Evolutionary conservation across 1,140 invertebrate genomes (phyloP).

Genomic region (Caenorhabditis brenneri): DNA sequence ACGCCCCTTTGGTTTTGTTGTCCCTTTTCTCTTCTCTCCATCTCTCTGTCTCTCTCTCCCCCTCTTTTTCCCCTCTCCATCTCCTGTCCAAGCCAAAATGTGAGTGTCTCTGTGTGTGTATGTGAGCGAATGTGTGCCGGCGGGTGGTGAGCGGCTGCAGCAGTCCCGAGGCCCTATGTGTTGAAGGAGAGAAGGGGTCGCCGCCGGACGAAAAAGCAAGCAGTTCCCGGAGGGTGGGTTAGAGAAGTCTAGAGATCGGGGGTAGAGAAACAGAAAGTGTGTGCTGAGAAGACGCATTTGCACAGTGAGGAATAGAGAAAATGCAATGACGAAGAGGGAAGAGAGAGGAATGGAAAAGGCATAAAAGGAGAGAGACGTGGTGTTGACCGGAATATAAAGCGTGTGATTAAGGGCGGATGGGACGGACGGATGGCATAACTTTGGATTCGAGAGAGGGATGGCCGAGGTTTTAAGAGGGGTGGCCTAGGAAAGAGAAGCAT

Average conservation of each 20-base stretch:
- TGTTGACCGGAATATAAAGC: not conserved
- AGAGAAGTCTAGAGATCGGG: not conserved
- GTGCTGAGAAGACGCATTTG: not conserved
- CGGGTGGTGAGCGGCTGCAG: not conserved
- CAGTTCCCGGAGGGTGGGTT: not conserved
- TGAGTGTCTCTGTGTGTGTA: not conserved
- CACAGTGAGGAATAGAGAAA: not conserved
- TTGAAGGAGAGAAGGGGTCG: no score
- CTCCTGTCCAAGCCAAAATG: not conserved
- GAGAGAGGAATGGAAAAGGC: not conserved
- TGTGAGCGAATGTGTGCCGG: no score
- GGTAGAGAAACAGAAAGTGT: not conserved
- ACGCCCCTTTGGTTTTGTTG: conserved; percentile 29
- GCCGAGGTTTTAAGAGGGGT: no score
- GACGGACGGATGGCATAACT: no score
- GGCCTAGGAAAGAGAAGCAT: no score
- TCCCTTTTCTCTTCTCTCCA: not conserved
- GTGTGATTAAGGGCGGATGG: no score
- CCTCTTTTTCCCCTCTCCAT: not conserved
- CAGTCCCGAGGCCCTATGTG: no score
- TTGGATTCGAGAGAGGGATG: no score
- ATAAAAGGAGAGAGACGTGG: not conserved
- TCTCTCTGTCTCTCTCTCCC: not conserved
- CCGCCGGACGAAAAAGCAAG: not conserved
- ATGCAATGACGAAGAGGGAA: not conserved